Evolutionary conservation across 2,113 vertebrate species (phyloP).

Genomic region (Tyto alba): DNA sequence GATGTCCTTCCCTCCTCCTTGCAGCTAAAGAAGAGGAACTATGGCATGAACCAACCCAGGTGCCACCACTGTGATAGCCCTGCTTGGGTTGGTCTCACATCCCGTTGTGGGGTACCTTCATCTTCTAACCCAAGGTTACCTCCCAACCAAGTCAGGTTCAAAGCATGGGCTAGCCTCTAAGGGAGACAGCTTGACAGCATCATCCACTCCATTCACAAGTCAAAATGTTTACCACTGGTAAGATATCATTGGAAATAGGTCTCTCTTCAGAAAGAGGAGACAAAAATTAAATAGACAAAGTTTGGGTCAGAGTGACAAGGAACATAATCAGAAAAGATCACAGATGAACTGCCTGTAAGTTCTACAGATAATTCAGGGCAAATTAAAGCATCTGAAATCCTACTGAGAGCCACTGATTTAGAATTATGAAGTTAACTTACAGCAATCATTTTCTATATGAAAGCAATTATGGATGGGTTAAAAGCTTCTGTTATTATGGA

Average conservation of each 20-base stretch:
- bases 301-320: slow-evolving; percentile 30
- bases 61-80: accelerated
- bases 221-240: neutral
- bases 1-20: neutral
- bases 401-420: slow-evolving; percentile 58
- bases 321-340: slow-evolving; percentile 40
- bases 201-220: neutral
- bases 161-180: neutral
- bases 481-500: slow-evolving; percentile 45
- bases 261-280: neutral
- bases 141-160: neutral
- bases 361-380: slow-evolving; percentile 65
- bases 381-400: slow-evolving; percentile 68
- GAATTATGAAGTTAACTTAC: slow-evolving; percentile 62
- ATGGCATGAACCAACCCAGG: neutral
- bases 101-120: accelerated
- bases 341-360: slow-evolving; percentile 37
- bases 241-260: neutral
- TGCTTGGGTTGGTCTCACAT: neutral
- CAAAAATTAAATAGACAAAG: slow-evolving; percentile 2
- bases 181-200: neutral
- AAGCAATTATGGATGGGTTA: slow-evolving; percentile 51
- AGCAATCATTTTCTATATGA: slow-evolving; percentile 65
- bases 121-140: neutral
- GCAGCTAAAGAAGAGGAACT: neutral